Percentiles rank a stretch among this genome's conserved stretches.
Evolutionary conservation across 35 echinoderm and acorn worm species (phyloP).

Genomic region (Anneissia japonica): DNA sequence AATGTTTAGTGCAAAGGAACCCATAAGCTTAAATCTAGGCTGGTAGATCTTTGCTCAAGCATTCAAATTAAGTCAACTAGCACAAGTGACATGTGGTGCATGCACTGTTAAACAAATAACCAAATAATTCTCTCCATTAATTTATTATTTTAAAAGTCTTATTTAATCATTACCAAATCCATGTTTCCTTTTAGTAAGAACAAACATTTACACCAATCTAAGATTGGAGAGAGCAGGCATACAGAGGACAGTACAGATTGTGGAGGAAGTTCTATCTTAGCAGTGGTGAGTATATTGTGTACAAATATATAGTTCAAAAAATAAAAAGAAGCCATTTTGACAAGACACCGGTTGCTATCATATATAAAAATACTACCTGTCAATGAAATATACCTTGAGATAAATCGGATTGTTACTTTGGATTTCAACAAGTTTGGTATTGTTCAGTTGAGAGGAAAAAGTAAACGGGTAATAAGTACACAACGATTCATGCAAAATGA

Average conservation of each 20-base stretch:
- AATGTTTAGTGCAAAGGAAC: not conserved
- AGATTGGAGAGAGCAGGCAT: not conserved
- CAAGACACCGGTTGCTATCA: not conserved
- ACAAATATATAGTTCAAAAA: not conserved
- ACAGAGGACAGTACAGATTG: not conserved
- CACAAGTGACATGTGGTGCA: not conserved
- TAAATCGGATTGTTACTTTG: not conserved
- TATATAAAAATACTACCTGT: not conserved
- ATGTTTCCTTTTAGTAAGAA: not conserved
- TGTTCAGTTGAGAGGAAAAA: not conserved
- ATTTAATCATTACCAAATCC: too few relatives aligned
- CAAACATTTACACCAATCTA: not conserved
- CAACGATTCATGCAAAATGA: constrained; percentile 2
- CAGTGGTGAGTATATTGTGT: constrained; percentile 1
- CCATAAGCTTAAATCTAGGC: not conserved
- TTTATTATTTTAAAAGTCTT: too few relatives aligned
- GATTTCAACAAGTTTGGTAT: not conserved
- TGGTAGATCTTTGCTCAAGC: too few relatives aligned
- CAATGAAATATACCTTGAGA: not conserved
- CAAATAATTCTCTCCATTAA: not conserved
- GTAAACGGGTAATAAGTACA: not conserved
- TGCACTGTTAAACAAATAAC: not conserved
- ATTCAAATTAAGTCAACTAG: not conserved
- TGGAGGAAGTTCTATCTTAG: not conserved
- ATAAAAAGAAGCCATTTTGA: not conserved